A percentile compares a stretch with the other conserved stretches of the same genome.
These are phyloP conservation scores for Gastrophysa polygoni DNA, from an alignment of 2,888 invertebrate genomes.

Conservation along the genomic window DNA sequence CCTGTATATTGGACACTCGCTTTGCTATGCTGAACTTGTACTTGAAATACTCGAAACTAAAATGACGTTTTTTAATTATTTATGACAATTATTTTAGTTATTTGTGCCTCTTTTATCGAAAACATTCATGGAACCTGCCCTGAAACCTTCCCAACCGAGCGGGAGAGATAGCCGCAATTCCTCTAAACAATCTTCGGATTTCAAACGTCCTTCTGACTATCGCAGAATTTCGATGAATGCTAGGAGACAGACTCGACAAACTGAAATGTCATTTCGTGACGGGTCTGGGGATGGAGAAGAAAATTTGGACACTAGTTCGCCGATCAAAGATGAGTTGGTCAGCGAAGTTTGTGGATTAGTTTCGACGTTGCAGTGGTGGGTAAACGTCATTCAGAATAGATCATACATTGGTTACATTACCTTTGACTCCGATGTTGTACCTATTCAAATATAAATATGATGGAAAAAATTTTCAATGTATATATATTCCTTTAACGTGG, in stretches of 20 bases:
- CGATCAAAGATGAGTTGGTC: slow-evolving; percentile 59
- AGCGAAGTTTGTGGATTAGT: slow-evolving; percentile 51
- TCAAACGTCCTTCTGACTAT: slow-evolving; percentile 64
- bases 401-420: too few relatives aligned
- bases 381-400: too few relatives aligned
- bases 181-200: not conserved
- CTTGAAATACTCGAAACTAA: too few relatives aligned
- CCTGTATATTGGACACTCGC: too few relatives aligned
- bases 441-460: too few relatives aligned
- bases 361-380: slow-evolving; percentile 59
- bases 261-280: not conserved
- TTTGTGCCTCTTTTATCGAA: slow-evolving; percentile 63
- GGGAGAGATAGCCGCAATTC: not conserved
- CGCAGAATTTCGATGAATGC: slow-evolving; percentile 57
- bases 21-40: too few relatives aligned
- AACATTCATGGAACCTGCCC: slow-evolving; percentile 63
- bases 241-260: not conserved
- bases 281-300: slow-evolving; percentile 5
- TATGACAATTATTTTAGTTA: slow-evolving; percentile 25
- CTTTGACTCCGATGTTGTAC: too few relatives aligned
- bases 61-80: too few relatives aligned
- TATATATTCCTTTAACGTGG: too few relatives aligned
- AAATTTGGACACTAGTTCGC: slow-evolving; percentile 14
- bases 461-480: too few relatives aligned
- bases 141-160: slow-evolving; percentile 19